Base-by-base conservation (phyloP, 2,113 vertebrate species). In the Archocentrus centrarchus region DNA sequence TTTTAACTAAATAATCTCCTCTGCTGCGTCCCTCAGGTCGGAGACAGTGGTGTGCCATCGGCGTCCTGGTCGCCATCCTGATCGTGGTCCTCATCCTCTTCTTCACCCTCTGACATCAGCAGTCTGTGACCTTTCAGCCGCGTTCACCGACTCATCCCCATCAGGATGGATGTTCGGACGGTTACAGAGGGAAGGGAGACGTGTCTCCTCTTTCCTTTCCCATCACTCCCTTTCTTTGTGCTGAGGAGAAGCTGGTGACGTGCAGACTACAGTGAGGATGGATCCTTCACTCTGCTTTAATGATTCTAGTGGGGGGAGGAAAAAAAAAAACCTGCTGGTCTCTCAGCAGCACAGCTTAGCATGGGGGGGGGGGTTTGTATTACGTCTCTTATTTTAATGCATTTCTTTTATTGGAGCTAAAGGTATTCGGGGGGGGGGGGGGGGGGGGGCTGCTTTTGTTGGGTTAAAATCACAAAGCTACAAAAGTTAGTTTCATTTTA, bases 21-120 rank as follows among this genome's bases (percentile, higher is more conserved):
- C 15, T 68, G 37, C n/a, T 58, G 44, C 30, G 8, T 35, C 24
- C 8, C 3, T 41, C 95, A 97, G 96, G 96, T 85, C 92, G 94
- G 47, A 95, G 94, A 11, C 97, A 97, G 94, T 97, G 96, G 96
- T 97, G 96, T 70, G 95, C 95, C 47, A 97, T 97, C 7, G 87
- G 91, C 1, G 93, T 95, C 18, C 93, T 97, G 76, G 91, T 96
- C 6, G 57, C 90, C 82, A 75, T 97, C 81, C 82, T 96, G 80
- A 81, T 97, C 1, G 90, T 96, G 37, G 90, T 96, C 47, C 90
- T 97, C 77, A 93, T 96, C 90, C 94, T 97, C 27, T 81, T 97
- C 84, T 95, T 96, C 44, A 58, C 91, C 9, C 94, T 96, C 86
- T 97, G 94, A 97, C 61, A 27, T 17, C 55, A 1, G 39, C 22